These are phyloP conservation scores for Symphodus melops DNA, from an alignment of 2,113 vertebrate genomes.

Conservation along the genomic window DNA sequence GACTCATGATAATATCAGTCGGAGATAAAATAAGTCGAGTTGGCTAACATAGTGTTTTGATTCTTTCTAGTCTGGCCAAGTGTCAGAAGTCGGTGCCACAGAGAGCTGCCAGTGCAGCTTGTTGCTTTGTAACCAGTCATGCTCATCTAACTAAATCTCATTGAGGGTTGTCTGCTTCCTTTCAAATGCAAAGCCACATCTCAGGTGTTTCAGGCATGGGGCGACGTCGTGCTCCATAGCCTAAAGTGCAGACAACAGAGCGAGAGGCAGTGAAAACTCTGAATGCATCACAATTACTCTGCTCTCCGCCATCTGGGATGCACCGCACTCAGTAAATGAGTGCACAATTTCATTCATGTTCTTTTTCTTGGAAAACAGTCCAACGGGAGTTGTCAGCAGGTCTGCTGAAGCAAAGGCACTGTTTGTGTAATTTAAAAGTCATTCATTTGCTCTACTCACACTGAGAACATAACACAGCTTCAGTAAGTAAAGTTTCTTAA, in stretches of 20 bases:
- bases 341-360: slow-evolving; percentile 52
- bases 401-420: slow-evolving; percentile 35
- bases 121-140: slow-evolving; percentile 60
- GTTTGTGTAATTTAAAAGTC: slow-evolving; percentile 40
- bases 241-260: slow-evolving; percentile 60
- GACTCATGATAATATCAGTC: slow-evolving; percentile 27
- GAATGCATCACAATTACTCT: slow-evolving; percentile 63
- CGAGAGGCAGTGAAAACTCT: slow-evolving; percentile 35
- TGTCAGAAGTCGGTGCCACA: slow-evolving; percentile 48
- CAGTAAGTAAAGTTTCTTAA: slow-evolving; percentile 17
- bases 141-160: slow-evolving; percentile 60
- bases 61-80: slow-evolving; percentile 51
- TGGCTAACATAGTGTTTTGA: slow-evolving; percentile 28
- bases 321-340: slow-evolving; percentile 38
- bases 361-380: slow-evolving; percentile 54
- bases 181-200: slow-evolving; percentile 57
- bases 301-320: slow-evolving; percentile 54
- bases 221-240: slow-evolving; percentile 33
- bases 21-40: slow-evolving; percentile 35
- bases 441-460: slow-evolving; percentile 39
- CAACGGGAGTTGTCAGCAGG: slow-evolving; percentile 43
- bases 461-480: slow-evolving; percentile 29
- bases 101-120: slow-evolving; percentile 40
- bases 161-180: slow-evolving; percentile 42
- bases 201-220: slow-evolving; percentile 64